Conservation (phyloP, 2,113 vertebrate genomes). For the Heliornis fulica region DNA sequence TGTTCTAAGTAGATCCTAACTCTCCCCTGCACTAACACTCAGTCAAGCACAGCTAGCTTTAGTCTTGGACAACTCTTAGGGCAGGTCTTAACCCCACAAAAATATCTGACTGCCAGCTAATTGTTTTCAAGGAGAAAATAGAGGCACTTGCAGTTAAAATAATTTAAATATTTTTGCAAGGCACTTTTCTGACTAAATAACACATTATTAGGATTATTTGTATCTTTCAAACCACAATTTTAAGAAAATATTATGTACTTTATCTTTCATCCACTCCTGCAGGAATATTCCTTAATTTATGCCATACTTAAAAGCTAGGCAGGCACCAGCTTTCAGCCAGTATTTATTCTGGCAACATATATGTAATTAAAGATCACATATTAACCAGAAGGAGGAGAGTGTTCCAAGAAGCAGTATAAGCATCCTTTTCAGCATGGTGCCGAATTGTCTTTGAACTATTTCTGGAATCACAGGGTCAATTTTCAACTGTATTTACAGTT, state of each 20-base stretch:
- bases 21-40: background rate
- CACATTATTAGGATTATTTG: constrained; percentile 36
- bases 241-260: constrained; percentile 13
- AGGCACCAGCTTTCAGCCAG: background rate
- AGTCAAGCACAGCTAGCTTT: background rate
- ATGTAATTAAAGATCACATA: background rate
- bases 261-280: background rate
- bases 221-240: constrained; percentile 45
- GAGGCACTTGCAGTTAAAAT: constrained; percentile 35
- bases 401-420: background rate
- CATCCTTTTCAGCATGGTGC: background rate
- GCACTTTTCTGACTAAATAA: constrained; percentile 56
- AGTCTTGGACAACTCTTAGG: background rate
- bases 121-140: constrained; percentile 18
- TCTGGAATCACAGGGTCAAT: background rate
- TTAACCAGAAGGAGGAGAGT: background rate
- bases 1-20: background rate
- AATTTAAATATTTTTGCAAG: background rate
- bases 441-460: background rate
- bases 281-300: constrained; percentile 4
- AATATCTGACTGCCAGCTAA: constrained; percentile 29
- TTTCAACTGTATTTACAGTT: background rate
- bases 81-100: constrained; percentile 16
- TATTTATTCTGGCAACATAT: background rate
- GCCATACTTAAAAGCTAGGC: background rate